These are phyloP conservation scores for Agapetus fuscipes DNA, from an alignment of 2,888 invertebrate genomes.

Conservation along the genomic window DNA sequence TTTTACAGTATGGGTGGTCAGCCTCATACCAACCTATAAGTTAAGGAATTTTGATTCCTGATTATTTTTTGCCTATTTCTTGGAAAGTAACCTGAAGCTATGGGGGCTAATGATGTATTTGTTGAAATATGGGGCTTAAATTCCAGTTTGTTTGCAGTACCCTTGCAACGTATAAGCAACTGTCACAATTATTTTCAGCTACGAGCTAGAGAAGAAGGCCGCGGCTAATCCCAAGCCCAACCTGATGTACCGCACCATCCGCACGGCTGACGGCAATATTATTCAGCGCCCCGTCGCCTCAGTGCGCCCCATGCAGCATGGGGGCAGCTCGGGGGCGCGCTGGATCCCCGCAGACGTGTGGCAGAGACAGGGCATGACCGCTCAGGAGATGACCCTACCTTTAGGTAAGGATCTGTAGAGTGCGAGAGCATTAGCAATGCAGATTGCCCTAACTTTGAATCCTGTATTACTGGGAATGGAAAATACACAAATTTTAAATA, in stretches of 20 bases:
- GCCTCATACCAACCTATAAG: too few relatives aligned
- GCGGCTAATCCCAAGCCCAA: constrained; percentile 53
- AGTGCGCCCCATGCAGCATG: constrained; percentile 75
- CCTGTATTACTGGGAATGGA: too few relatives aligned
- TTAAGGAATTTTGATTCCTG: too few relatives aligned
- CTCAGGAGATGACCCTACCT: constrained; percentile 89
- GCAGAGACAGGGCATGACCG: constrained; percentile 90
- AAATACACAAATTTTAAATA: neutral
- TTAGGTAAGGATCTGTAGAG: constrained; percentile 45
- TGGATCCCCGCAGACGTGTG: constrained; percentile 89
- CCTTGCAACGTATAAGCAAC: too few relatives aligned
- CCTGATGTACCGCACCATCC: constrained; percentile 49
- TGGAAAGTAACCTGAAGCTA: too few relatives aligned
- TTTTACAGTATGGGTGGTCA: too few relatives aligned
- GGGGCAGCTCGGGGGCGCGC: constrained; percentile 42
- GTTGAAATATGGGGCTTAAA: too few relatives aligned
- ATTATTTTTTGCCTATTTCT: too few relatives aligned
- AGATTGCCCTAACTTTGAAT: too few relatives aligned
- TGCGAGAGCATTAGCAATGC: too few relatives aligned
- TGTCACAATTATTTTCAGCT: constrained; percentile 46
- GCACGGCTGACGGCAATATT: constrained; percentile 45
- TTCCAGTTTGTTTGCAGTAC: too few relatives aligned
- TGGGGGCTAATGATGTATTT: too few relatives aligned
- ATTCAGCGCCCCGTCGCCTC: constrained; percentile 59
- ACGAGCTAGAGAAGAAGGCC: constrained; percentile 90